Percentiles rank a stretch among this genome's conserved stretches.
phyloP scores from a whole-genome alignment of 1,140 invertebrate genomes.

The Zaprionus africanus region DNA sequence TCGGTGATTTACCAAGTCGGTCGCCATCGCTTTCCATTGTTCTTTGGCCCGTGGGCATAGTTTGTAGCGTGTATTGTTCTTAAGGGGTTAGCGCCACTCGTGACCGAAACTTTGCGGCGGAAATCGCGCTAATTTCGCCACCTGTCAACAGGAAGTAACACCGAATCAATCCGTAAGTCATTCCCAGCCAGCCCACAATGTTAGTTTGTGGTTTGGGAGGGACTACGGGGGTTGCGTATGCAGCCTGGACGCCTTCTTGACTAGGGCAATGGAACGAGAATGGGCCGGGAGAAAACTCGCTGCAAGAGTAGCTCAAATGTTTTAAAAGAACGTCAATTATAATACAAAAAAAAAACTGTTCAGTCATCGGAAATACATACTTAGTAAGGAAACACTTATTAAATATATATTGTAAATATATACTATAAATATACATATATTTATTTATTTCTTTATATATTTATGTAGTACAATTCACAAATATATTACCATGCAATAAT shows the following conservation, averaged over 20 bases:
- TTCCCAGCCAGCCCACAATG: neutral
- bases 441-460: no score
- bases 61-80: conserved; percentile 17
- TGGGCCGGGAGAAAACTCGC: no score
- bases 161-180: conserved; percentile 1
- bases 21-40: conserved; percentile 29
- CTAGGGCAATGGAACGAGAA: neutral
- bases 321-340: no score
- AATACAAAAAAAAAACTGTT: no score
- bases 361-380: no score
- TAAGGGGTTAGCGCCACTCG: conserved; percentile 3
- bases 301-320: no score
- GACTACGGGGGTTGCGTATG: neutral
- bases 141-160: conserved; percentile 36
- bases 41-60: conserved; percentile 11
- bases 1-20: conserved; percentile 72
- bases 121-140: conserved; percentile 73
- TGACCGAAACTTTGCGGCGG: conserved; percentile 52
- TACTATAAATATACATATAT: no score
- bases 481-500: no score
- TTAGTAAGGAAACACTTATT: no score
- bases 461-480: no score
- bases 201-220: neutral
- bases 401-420: no score
- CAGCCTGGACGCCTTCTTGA: neutral